Percentiles rank a stretch among this genome's conserved stretches.
Conservation (phyloP, 2,113 vertebrate genomes). For the Psilopogon haemacephalus region DNA sequence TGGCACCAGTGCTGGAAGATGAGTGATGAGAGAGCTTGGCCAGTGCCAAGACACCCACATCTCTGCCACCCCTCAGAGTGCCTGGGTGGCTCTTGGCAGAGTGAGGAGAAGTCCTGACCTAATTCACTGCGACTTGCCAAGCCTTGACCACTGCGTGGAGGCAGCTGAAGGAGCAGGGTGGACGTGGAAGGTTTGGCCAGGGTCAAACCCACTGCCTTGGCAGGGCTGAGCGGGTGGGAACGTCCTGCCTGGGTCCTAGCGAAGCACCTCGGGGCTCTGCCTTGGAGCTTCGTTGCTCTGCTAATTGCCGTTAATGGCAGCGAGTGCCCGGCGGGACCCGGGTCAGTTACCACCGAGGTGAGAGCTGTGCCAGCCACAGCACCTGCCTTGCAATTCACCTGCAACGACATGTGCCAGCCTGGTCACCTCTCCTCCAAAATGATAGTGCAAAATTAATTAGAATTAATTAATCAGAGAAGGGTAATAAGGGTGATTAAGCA, state of each 20-base stretch:
- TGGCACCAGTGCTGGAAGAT: not conserved
- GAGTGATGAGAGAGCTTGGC: not conserved
- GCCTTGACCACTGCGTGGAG: not conserved
- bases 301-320: conserved; percentile 2
- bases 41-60: accelerated
- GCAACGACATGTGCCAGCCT: not conserved
- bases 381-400: conserved; percentile 37
- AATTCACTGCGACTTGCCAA: not conserved
- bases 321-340: not conserved
- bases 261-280: not conserved
- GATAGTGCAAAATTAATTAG: conserved; percentile 59
- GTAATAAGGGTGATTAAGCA: conserved; percentile 63
- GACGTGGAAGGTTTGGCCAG: accelerated
- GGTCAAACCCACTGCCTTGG: not conserved
- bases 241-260: not conserved
- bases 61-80: not conserved
- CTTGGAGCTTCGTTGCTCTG: not conserved
- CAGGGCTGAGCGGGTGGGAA: not conserved
- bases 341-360: accelerated
- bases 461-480: conserved; percentile 68
- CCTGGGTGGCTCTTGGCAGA: not conserved
- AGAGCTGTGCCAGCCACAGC: not conserved
- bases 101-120: not conserved
- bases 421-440: conserved; percentile 54
- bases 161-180: not conserved